Evolutionary conservation across 2,888 invertebrate genomes (phyloP).

Genomic region (Epistrophe grossulariae): DNA sequence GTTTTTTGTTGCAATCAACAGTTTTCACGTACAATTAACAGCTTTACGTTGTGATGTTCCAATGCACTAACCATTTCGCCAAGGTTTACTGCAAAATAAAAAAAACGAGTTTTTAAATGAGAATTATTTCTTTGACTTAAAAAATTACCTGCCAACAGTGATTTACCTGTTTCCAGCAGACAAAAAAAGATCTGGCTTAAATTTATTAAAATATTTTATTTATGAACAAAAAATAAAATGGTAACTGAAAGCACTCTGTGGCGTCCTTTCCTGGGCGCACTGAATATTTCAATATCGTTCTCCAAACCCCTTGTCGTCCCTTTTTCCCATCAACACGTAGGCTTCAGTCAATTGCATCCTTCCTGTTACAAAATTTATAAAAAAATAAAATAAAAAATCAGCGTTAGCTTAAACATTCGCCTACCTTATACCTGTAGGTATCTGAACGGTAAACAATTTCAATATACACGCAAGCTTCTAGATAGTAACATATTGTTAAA

Average conservation of each 20-base stretch:
- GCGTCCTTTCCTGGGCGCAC: neutral
- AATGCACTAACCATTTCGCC: too few relatives aligned
- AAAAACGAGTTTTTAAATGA: too few relatives aligned
- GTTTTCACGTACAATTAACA: too few relatives aligned
- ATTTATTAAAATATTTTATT: neutral
- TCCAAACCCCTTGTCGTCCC: neutral
- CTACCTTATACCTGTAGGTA: neutral
- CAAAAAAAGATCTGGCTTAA: neutral
- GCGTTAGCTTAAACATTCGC: neutral
- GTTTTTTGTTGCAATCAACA: too few relatives aligned
- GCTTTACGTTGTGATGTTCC: too few relatives aligned
- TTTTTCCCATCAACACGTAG: neutral
- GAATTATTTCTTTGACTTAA: neutral
- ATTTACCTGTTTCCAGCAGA: neutral
- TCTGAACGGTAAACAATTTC: slow-evolving; percentile 14
- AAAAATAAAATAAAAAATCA: neutral
- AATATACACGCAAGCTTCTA: neutral
- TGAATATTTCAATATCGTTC: neutral
- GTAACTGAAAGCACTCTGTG: neutral
- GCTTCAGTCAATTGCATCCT: neutral
- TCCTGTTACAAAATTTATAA: neutral
- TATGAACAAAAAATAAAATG: neutral
- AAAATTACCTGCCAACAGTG: neutral
- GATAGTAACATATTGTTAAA: slow-evolving; percentile 38
- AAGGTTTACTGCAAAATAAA: too few relatives aligned